Conservation (phyloP, 2,888 invertebrate genomes). For the Hirtodrosophila cameraria region DNA sequence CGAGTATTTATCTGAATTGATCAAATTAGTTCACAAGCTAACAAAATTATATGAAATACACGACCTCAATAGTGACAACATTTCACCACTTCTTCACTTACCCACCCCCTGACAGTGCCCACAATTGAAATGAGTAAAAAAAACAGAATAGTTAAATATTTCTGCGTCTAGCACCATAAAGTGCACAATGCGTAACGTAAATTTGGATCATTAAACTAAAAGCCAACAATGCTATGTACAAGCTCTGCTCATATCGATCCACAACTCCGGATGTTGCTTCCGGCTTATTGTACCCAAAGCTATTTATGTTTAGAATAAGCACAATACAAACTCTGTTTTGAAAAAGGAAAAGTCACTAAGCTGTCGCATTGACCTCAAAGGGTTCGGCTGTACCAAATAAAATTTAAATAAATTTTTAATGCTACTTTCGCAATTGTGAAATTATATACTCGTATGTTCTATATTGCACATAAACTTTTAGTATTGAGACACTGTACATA, state of each 20-base stretch:
- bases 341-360: conserved; percentile 39
- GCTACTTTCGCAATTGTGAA: conserved; percentile 27
- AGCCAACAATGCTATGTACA: conserved; percentile 66
- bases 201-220: conserved; percentile 77
- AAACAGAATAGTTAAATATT: conserved; percentile 59
- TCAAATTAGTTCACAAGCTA: conserved; percentile 60
- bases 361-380: conserved; percentile 60
- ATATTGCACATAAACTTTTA: too few species aligned
- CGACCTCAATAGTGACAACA: conserved; percentile 68
- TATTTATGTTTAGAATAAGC: conserved; percentile 68
- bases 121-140: conserved; percentile 18
- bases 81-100: conserved; percentile 36
- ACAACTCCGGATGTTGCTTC: conserved; percentile 82
- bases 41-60: conserved; percentile 38
- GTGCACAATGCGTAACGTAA: conserved; percentile 80
- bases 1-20: conserved; percentile 45
- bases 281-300: conserved; percentile 78
- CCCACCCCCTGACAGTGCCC: background rate
- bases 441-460: too few species aligned
- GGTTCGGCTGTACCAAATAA: conserved; percentile 27
- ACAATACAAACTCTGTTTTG: conserved; percentile 48
- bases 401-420: background rate
- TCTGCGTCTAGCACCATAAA: conserved; percentile 55
- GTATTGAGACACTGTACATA: too few species aligned
- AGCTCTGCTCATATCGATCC: conserved; percentile 74